A percentile compares a stretch with the other conserved stretches of the same genome.
These are phyloP conservation scores for Macrocentrus cingulum DNA, from an alignment of 1,140 invertebrate genomes.

Conservation along the genomic window DNA sequence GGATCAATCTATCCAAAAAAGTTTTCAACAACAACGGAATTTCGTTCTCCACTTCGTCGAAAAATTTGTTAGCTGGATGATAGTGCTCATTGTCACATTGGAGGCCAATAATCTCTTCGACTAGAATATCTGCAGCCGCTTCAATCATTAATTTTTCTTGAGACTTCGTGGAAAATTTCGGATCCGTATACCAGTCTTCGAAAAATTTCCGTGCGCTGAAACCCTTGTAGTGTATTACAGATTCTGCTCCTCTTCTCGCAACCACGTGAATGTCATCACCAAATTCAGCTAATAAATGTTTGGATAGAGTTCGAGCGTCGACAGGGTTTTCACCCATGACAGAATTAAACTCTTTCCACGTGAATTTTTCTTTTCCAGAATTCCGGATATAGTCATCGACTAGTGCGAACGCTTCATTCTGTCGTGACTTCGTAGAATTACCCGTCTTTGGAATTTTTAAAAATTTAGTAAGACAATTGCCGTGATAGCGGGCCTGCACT, in stretches of 20 bases:
- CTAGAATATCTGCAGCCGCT: not conserved
- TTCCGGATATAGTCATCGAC: not conserved
- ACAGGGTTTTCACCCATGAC: not conserved
- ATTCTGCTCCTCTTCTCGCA: too few species aligned
- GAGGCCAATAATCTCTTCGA: not conserved
- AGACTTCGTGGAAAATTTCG: too few species aligned
- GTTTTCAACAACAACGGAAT: not conserved
- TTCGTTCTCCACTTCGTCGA: not conserved
- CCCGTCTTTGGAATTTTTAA: not conserved
- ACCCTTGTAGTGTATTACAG: too few species aligned
- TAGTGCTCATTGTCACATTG: not conserved
- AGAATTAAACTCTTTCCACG: not conserved
- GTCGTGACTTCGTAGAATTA: not conserved
- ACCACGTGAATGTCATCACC: not conserved
- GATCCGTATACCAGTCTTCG: too few species aligned
- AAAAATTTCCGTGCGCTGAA: too few species aligned
- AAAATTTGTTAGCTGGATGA: not conserved
- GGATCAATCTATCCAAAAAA: not conserved
- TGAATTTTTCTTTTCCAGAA: not conserved
- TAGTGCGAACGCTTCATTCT: not conserved
- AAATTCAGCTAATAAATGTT: not conserved
- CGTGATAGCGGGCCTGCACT: slow-evolving; percentile 6
- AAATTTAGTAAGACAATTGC: not conserved
- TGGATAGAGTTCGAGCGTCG: too few species aligned
- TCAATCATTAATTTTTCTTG: not conserved